Conservation (phyloP, 2,797 vertebrate species). For the Trachurus trachurus region DNA sequence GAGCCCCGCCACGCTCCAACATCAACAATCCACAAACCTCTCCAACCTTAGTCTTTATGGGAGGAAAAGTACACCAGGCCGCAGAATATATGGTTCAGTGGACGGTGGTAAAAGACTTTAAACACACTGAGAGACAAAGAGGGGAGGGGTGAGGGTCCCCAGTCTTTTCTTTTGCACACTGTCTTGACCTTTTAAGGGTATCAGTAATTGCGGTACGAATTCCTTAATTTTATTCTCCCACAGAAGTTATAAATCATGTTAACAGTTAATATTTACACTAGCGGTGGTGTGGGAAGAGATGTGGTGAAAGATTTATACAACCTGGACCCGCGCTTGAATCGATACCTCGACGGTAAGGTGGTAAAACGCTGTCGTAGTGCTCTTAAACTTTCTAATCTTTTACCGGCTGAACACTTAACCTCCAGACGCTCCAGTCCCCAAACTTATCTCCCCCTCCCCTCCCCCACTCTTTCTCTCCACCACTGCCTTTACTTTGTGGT, state of each 20-base stretch:
- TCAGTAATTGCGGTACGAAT: constrained; percentile 24
- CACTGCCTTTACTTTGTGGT: constrained; percentile 22
- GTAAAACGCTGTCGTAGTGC: constrained; percentile 19
- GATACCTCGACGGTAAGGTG: constrained; percentile 10
- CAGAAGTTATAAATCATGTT: constrained; percentile 13
- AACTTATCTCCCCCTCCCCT: constrained; percentile 1
- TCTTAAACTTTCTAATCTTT: constrained; percentile 37
- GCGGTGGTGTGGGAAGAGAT: constrained; percentile 11
- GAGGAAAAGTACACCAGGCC: constrained; percentile 47
- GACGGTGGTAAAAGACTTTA: constrained; percentile 40
- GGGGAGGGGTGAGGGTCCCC: not conserved
- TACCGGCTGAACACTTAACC: constrained; percentile 23
- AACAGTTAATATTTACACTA: constrained; percentile 23
- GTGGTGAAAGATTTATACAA: constrained; percentile 44
- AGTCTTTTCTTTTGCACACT: not conserved
- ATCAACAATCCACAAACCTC: constrained; percentile 63
- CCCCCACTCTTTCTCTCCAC: not conserved
- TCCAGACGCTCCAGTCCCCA: constrained; percentile 10
- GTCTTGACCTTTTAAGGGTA: constrained; percentile 6
- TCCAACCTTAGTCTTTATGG: constrained; percentile 53
- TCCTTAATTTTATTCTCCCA: constrained; percentile 19
- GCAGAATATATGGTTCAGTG: constrained; percentile 44
- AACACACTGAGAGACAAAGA: constrained; percentile 28
- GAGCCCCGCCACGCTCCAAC: constrained; percentile 42
- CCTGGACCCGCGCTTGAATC: constrained; percentile 34